phyloP scores from a whole-genome alignment of 1,140 invertebrate species.

The Macrobrachium nipponense region DNA sequence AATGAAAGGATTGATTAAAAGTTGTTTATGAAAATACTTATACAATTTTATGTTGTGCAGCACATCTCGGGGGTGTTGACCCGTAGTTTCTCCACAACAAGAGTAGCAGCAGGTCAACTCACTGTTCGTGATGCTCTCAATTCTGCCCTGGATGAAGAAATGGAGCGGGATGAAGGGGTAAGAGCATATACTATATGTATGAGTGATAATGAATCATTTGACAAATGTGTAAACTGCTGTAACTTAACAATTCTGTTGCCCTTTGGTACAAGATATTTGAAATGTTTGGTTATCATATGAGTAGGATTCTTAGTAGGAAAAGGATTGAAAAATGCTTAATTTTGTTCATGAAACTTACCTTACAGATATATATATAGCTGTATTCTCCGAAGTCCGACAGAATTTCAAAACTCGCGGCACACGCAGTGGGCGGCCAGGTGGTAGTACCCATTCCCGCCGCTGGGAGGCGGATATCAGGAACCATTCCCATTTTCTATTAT shows the following conservation, averaged over 20 bases:
- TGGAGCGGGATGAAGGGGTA: conserved; percentile 87
- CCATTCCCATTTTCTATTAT: too few relatives aligned
- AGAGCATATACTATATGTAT: not conserved
- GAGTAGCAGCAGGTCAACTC: conserved; percentile 72
- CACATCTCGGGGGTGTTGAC: conserved; percentile 25
- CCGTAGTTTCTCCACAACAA: conserved; percentile 50
- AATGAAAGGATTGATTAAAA: too few relatives aligned
- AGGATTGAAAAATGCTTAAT: not conserved
- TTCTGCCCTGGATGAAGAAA: conserved; percentile 96
- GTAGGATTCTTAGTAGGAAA: not conserved
- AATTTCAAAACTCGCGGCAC: too few relatives aligned
- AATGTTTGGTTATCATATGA: too few relatives aligned
- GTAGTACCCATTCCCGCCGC: too few relatives aligned
- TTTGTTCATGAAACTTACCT: not conserved
- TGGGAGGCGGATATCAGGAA: too few relatives aligned
- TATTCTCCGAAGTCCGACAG: too few relatives aligned
- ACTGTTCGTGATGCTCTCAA: conserved; percentile 98
- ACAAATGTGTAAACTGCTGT: not conserved
- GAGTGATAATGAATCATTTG: too few relatives aligned
- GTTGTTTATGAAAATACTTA: too few relatives aligned
- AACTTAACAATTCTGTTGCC: not conserved
- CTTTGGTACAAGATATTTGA: not conserved
- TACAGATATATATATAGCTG: too few relatives aligned
- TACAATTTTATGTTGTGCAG: not conserved
- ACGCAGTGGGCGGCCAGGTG: too few relatives aligned